Evolutionary conservation across 1,140 invertebrate species (phyloP), one percentile per base, ranked within the genome.

Genomic region (Cotesia glomerata): DNA sequence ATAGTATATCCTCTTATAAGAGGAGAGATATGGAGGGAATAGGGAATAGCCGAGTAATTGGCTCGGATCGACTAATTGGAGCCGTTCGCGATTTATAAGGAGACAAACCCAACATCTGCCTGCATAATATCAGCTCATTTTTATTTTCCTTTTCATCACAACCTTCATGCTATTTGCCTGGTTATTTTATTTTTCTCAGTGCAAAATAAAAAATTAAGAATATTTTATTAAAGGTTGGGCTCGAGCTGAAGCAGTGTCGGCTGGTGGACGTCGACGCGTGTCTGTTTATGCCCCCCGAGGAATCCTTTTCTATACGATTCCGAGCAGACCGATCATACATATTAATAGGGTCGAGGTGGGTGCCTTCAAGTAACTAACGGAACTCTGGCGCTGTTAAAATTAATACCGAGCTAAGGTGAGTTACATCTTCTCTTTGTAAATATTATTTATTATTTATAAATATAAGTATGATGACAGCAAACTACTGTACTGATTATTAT

Each of bases 251-350:
- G 62, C 18, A 26, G 39, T 39, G 56, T 62, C 36, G n/a, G 62
- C 18, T 18, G 26, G n/a, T 39, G 59, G 13, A 36, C 59, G n/a
- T 39, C 39, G 13, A 36, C 59, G 59, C 69, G 59, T 63, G 62
- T 65, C 32, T 68, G 58, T 66, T 51, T 49, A 45, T 77, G 76
- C 77, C 79, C 78, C 62, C 62, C 52, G 39, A 75, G 78, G 73
- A 78, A 73, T 79, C 75, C 75, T 74, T 75, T 71, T 72, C 73
- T 70, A 69, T 74, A 70, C 76, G 74, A 82, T 83, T 73, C 76
- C 75, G 65, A 69, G 75, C 76, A 79, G 59, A 45, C 2, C 56
- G 75, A 83, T 83, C 82, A 82, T 82, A 81, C 80, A 82, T 84
- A 83, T 84, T 83, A 84, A 84, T 83, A 79, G 80, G 69, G 62